Percentiles rank a stretch among this genome's conserved stretches.
Evolutionary conservation across 2,888 invertebrate genomes (phyloP).

Genomic region (Agriopis leucophaearia): DNA sequence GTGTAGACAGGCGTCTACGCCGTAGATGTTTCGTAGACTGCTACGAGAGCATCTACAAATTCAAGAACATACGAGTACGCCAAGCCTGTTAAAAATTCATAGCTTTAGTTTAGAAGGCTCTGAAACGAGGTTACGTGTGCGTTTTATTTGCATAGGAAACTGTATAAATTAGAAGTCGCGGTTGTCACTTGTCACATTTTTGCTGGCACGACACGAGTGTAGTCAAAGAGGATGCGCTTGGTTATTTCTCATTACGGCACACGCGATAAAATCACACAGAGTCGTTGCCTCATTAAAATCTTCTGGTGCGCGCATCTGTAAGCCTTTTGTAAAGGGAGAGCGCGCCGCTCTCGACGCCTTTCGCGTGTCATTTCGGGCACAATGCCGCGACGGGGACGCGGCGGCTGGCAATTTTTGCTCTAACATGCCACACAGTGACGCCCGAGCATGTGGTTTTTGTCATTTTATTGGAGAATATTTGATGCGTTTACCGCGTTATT

Average conservation of each 20-base stretch:
- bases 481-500: constrained; percentile 61
- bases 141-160: constrained; percentile 48
- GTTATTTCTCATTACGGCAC: constrained; percentile 85
- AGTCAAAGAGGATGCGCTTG: constrained; percentile 84
- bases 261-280: constrained; percentile 86
- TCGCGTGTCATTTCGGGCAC: constrained; percentile 85
- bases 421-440: constrained; percentile 61
- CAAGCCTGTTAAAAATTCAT: constrained; percentile 49
- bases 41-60: constrained; percentile 39
- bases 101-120: constrained; percentile 47
- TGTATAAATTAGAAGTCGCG: constrained; percentile 56
- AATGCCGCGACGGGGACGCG: constrained; percentile 71
- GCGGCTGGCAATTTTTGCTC: constrained; percentile 74
- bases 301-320: constrained; percentile 86
- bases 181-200: constrained; percentile 71
- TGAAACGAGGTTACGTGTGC: constrained; percentile 43
- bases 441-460: constrained; percentile 67
- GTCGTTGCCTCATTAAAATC: constrained; percentile 87
- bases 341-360: constrained; percentile 82
- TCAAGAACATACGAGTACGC: constrained; percentile 37
- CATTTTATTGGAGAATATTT: constrained; percentile 72
- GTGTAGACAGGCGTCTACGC: constrained; percentile 38
- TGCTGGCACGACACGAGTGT: constrained; percentile 69
- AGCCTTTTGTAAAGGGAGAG: constrained; percentile 83
- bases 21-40: constrained; percentile 40